These are phyloP conservation scores for Novumbra hubbsi DNA, from an alignment of 2,797 vertebrate genomes.

Conservation along the genomic window DNA sequence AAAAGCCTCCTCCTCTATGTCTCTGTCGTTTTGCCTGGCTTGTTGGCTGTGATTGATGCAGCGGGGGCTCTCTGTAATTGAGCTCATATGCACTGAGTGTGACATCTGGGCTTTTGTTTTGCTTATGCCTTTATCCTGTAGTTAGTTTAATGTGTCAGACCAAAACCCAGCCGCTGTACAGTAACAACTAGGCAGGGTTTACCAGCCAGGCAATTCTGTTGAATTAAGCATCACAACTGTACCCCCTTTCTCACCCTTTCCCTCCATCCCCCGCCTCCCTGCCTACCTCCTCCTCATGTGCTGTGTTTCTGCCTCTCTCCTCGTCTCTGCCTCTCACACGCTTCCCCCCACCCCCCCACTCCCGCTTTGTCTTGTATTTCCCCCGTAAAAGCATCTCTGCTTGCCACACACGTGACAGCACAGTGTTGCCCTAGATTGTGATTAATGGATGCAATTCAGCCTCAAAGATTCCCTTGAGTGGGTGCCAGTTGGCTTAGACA, in stretches of 20 bases:
- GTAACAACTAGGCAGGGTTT: not conserved
- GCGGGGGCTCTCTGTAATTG: constrained; percentile 42
- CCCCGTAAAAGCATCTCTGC: constrained; percentile 48
- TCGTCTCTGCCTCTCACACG: constrained; percentile 28
- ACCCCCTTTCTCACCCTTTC: not conserved
- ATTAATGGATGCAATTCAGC: constrained; percentile 86
- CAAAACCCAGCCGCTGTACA: not conserved
- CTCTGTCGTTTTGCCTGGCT: constrained; percentile 29
- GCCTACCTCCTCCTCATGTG: too few relatives aligned
- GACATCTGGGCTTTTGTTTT: constrained; percentile 45
- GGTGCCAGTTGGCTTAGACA: constrained; percentile 81
- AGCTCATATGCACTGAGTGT: constrained; percentile 54
- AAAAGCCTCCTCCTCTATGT: not conserved
- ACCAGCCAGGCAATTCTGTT: not conserved
- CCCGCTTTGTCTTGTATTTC: constrained; percentile 40
- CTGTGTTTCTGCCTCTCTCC: not conserved
- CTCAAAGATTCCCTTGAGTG: constrained; percentile 83
- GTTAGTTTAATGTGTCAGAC: constrained; percentile 33
- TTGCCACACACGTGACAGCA: constrained; percentile 71
- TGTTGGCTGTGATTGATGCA: constrained; percentile 56
- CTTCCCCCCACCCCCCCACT: constrained; percentile 25
- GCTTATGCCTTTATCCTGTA: constrained; percentile 27
- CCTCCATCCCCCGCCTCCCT: not conserved
- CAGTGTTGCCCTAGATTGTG: constrained; percentile 80
- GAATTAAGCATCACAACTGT: constrained; percentile 8